These are phyloP conservation scores for Tachina grossa DNA, from an alignment of 2,888 invertebrate genomes.

Conservation along the genomic window DNA sequence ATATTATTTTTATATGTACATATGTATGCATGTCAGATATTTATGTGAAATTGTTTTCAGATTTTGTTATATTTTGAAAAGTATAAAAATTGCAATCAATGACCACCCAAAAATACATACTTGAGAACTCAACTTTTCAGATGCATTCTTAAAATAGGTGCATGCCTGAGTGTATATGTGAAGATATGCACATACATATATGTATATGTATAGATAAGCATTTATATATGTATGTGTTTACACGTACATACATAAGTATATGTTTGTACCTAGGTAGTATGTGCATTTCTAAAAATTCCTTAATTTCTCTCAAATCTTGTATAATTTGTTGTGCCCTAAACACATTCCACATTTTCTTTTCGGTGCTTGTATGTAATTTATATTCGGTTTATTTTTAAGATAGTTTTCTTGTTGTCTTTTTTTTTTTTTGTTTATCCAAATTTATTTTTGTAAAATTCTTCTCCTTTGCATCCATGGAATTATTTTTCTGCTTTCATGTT, in stretches of 20 bases:
- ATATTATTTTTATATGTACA: neutral
- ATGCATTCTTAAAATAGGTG: neutral
- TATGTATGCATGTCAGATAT: neutral
- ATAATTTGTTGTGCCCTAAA: slow-evolving; percentile 16
- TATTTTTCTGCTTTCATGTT: slow-evolving; percentile 41
- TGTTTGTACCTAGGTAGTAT: too few relatives aligned
- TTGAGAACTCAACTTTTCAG: too few relatives aligned
- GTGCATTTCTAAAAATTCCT: slow-evolving; percentile 4
- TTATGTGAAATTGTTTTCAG: too few relatives aligned
- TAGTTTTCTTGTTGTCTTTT: neutral
- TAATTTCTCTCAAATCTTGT: slow-evolving; percentile 29
- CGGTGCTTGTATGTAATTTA: neutral
- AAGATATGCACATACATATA: too few relatives aligned
- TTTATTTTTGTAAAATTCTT: slow-evolving; percentile 31
- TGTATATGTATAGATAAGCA: too few relatives aligned
- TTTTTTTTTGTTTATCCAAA: neutral
- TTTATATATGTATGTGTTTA: neutral
- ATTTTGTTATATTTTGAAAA: too few relatives aligned
- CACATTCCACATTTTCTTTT: slow-evolving; percentile 27
- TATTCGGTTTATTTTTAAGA: slow-evolving; percentile 48
- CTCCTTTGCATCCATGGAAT: slow-evolving; percentile 46
- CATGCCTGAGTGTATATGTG: neutral
- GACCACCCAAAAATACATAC: too few relatives aligned
- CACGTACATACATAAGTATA: neutral
- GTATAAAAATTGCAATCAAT: too few relatives aligned